Base-by-base conservation (phyloP, 1,140 invertebrate species). In the Chironomus tepperi region DNA sequence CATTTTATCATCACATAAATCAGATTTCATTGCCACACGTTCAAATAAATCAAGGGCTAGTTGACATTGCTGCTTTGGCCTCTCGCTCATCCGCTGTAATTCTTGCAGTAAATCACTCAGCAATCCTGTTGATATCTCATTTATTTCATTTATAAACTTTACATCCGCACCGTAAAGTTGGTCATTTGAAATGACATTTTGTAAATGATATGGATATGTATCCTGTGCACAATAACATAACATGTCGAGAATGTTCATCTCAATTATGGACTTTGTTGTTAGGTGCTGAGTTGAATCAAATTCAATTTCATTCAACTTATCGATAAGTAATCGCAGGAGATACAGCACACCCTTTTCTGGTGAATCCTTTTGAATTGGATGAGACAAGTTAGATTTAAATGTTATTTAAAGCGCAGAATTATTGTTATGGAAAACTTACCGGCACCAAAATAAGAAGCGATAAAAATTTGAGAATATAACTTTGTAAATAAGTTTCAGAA, bases 151-250 rank as follows among this genome's bases (percentile, higher is more conserved):
- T 10, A 96, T 83, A 82, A 95, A 98, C 82, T 95, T 93, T 34
- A 88, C 86, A 84, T 97, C 94, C 64, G 89, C 88, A 1, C 95
- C 95, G 82, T 98, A 98, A n/a, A 98, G 83, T 73, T 89, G 87
- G 82, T 98, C 95, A 82, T 98, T 98, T 1, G 95, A 95, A 80
- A 97, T 91, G 74, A 98, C 93, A 9, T 80, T 77, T 24, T 77
- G 78, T 16, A 80, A 80, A 65, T 80, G 79, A 77, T 81, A 82
- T 10, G 81, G 81, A 75, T 80, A 82, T 64, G 74, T 74, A 16
- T 81, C 79, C 43, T 81, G 75, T 43, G 79, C 80, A 72, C 80
- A 78, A 7, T 78, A 77, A 75, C 79, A 81, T 0, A 82, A 75
- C 80, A 83, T 81, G 16, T 81, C 81, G 43, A 83, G 73, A 15